Evolutionary conservation across 2,797 vertebrate species (phyloP), one percentile per base, ranked within the genome.

Genomic region (Arctocebus calabarensis): DNA sequence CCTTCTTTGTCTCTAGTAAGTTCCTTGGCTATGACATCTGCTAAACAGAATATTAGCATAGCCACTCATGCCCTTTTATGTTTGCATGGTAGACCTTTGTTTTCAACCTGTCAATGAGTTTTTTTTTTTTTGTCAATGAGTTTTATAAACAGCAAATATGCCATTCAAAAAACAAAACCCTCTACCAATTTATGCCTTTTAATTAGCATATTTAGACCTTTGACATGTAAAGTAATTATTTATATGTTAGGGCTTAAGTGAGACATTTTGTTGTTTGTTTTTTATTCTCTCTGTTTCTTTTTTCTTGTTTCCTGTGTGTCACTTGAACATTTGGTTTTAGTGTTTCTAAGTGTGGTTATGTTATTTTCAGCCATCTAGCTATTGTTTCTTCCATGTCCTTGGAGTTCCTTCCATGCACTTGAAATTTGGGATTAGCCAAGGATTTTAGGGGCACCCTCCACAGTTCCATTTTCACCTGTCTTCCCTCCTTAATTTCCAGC

Each of bases 201-300:
- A 90, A 55, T 14, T 34, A 57, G n/a, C 34, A n/a, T 57, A 57
- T 55, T 57, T 79, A 37, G 7, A 40, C 52, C 20, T 88, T n/a
- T 88, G 81, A 81, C 14, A 81, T 62, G 73, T 93, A 81, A 87
- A n/a, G 52, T 57, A 34, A 57, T 78, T 57, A 57, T 25, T 57
- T 52, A 29, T 78, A 78, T 57, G 7, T 84, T 34, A 78, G 52
- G 25, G 20, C 10, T 34, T 66, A 77, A 52, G 11, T 45, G 27
- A 81, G 75, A 40, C 20, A 57, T 70, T 92, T 78, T 92, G 66
- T 62, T 91, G 52, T 74, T 77, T 84, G 61, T 34, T 73, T 86
- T 73, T n/a, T 81, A 29, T 55, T 85, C 71, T 6, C n/a, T 81
- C 43, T 79, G 34, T 71, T 90, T 85, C 82, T 84, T 29, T 68